Base-by-base conservation (phyloP, 2,888 invertebrate species). In the Aleiodes alternator region DNA sequence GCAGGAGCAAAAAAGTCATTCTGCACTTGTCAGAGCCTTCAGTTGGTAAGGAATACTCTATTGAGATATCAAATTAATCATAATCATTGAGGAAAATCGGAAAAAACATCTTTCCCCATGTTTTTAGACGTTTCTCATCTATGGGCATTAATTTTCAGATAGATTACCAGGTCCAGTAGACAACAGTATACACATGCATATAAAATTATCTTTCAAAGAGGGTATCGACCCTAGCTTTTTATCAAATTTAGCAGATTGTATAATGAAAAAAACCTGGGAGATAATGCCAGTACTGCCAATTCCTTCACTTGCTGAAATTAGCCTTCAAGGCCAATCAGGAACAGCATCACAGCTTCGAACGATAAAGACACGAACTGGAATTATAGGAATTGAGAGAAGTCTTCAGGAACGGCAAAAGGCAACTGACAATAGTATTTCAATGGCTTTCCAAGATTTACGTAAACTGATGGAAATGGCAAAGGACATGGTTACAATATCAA, bases 401-500 rank as follows among this genome's bases (percentile, higher is more conserved):
- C 92, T 99, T 78, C 95, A 97, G 85, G 96, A 97, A 86, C 96
- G 96, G 87, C 96, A 97, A 68, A 95, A 95, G 88, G 95, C 95
- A 56, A 97, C 98, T 0, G 97, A 98, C 90, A 94, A 96, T 85
- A 97, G 96, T 86, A 99, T 99, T 82, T 94, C 93, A 14, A 92
- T 95, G 81, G 99, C 99, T 1, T 99, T 99, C 90, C 95, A 98
- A 90, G 99, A 99, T 90, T 92, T 99, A 72, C 95, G 92, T 84
- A 96, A 97, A 84, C 91, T 99, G 3, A 99, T 99, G 96, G 94
- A 93, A 73, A 97, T 96, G 93, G 99, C 99, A 0, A 96, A 98
- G 89, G 98, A 99, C 82, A 99, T 99, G 99, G 99, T 99, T 57
- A 90, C 92, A 0, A 91, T 99, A 80, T 97, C 98, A 0, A 96